Evolutionary conservation across 2,888 invertebrate species (phyloP), one percentile per base, ranked within the genome.

Genomic region (Xylota sylvarum): DNA sequence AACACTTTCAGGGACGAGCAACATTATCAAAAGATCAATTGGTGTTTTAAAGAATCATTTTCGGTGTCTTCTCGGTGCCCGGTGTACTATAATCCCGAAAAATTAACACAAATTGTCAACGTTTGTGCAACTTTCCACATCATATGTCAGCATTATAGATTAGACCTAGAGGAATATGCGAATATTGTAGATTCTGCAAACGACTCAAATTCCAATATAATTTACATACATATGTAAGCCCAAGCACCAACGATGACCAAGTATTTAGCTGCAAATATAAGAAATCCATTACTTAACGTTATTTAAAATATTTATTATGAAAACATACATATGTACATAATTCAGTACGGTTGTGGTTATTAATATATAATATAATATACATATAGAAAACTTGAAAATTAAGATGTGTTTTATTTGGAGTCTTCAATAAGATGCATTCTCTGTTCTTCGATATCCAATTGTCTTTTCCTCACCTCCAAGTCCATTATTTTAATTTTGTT

Each of bases 211-310:
- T 40, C 40, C 10, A 40, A 12, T 40, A 12, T 40, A 40, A 35
- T 35, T 35, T 10, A 40, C 12, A 7, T 40, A n/a, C n/a, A n/a
- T n/a, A n/a, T n/a, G n/a, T n/a, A 12, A 37, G 7, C 9, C 10
- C 37, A 37, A 37, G 9, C 37, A 37, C 37, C 37, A 37, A 37
- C 37, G 37, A 37, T 37, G 37, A 37, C 37, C 37, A 37, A 37
- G 37, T 37, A n/a, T n/a, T n/a, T n/a, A 37, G 37, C 37, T 37
- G 37, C 37, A 37, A 40, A 40, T 40, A 40, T 40, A 40, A 40
- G 40, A 12, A 40, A 40, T 40, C 40, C 10, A 40, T 40, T 40
- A 12, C 40, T 40, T 40, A 40, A 40, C 40, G 4, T 40, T 40
- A 40, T 40, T 40, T 40, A 40, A 12, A 40, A 40, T 1, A 40